Conservation (phyloP, 2,113 vertebrate species). For the Crotalus helleri region DNA sequence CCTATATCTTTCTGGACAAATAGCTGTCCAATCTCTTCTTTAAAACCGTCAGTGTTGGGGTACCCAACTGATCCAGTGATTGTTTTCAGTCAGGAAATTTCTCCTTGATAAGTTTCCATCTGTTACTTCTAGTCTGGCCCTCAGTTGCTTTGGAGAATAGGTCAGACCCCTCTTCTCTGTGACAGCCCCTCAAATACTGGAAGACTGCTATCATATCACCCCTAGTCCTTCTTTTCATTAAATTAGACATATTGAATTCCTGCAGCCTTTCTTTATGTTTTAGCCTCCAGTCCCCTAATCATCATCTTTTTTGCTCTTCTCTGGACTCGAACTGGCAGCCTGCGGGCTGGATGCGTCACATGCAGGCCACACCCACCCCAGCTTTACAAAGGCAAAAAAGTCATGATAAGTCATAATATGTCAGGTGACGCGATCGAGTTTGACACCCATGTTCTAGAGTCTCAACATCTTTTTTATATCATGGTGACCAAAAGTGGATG, state of each 20-base stretch:
- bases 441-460: neutral
- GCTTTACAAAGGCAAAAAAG: too few relatives aligned
- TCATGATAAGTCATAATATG: too few relatives aligned
- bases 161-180: neutral
- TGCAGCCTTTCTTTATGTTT: neutral
- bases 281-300: neutral
- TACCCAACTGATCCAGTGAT: neutral
- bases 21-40: neutral
- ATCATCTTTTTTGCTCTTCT: neutral
- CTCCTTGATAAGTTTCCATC: neutral
- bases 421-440: too few relatives aligned
- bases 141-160: neutral
- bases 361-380: too few relatives aligned
- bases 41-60: neutral
- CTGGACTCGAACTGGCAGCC: neutral
- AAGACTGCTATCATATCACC: neutral
- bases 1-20: neutral
- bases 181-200: neutral
- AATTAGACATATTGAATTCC: neutral
- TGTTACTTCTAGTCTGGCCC: neutral
- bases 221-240: neutral
- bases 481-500: neutral
- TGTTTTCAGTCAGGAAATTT: neutral
- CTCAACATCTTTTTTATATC: neutral
- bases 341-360: too few relatives aligned